phyloP scores from a whole-genome alignment of 2,797 vertebrate species.

The Malacoctenus gilli region DNA sequence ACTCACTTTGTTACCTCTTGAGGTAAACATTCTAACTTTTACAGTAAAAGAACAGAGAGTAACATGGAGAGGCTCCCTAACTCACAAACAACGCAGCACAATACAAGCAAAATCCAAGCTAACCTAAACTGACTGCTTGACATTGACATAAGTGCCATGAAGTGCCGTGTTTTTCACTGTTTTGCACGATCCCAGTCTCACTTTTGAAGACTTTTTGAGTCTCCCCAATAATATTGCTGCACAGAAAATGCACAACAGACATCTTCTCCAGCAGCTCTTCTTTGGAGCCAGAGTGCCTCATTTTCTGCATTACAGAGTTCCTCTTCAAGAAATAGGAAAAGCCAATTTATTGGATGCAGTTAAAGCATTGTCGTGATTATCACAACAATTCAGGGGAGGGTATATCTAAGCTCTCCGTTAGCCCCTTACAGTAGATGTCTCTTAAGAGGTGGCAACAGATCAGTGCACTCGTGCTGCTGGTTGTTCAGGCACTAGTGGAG shows the following conservation, averaged over 20 bases:
- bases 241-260: slow-evolving; percentile 13
- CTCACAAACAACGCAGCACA: too few species aligned
- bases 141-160: not conserved
- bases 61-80: too few species aligned
- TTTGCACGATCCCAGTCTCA: not conserved
- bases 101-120: not conserved
- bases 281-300: slow-evolving; percentile 16
- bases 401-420: slow-evolving; percentile 9
- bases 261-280: slow-evolving; percentile 31
- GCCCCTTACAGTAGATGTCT: slow-evolving; percentile 38
- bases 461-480: slow-evolving; percentile 39
- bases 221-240: slow-evolving; percentile 10
- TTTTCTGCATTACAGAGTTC: slow-evolving; percentile 27
- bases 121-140: slow-evolving; percentile 14
- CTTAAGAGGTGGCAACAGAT: slow-evolving; percentile 51
- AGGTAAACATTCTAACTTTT: too few species aligned
- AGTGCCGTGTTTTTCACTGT: slow-evolving; percentile 3
- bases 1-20: too few species aligned
- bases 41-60: too few species aligned
- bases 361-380: slow-evolving; percentile 45
- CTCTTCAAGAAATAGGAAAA: slow-evolving; percentile 27
- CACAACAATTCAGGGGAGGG: slow-evolving; percentile 27
- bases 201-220: slow-evolving; percentile 2
- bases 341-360: slow-evolving; percentile 32
- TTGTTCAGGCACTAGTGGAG: slow-evolving; percentile 29